Base-by-base conservation (phyloP, 1,140 invertebrate genomes). In the Drosophila kurseongensis region DNA sequence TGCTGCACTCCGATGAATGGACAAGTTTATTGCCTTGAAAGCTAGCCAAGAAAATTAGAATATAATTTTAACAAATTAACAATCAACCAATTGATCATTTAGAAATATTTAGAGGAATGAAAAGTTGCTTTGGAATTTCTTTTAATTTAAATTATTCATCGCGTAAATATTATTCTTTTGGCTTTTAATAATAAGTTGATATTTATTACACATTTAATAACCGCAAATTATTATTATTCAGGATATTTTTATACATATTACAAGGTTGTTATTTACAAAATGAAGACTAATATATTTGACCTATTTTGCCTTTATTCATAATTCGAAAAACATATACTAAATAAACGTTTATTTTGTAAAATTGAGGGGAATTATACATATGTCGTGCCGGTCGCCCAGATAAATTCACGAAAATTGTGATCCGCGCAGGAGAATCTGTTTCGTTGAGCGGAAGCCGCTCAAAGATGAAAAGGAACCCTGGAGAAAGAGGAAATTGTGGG, bases 11-110 rank as follows among this genome's bases (percentile, higher is more conserved):
- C 58, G 57, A 77, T 81, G 78, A 78, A 74, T 81, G 68, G 52
- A 68, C 71, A 61, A 38, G 63, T 83, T 83, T 79, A 66, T 83
- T 83, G 79, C 79, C 78, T 81, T 77, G 79, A 77, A 73, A 38
- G 63, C 65, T 51, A 48, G 80, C 69, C 75, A 78, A 82, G 51
- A 69, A 82, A 73, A 41, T 16, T 8, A 29, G 29, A 40, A 50
- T 6, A 32, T 8, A 48, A 48, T 32, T 35, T 56, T 0, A 10
- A 5, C 10, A 40, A 65, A 41, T 69, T 57, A 69, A 41, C 44
- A 12, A 56, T 36, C n/a, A 14, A 29, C 16, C 4, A 1, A 42
- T 4, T 16, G 12, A 36, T 23, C 23, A 3, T 27, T 0, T 40
- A 5, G 13, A 14, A 40, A 40, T 40, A 16, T 35, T 16, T 35